These are phyloP conservation scores for Drosophila pandora DNA, from an alignment of 1,140 invertebrate genomes.

Conservation along the genomic window DNA sequence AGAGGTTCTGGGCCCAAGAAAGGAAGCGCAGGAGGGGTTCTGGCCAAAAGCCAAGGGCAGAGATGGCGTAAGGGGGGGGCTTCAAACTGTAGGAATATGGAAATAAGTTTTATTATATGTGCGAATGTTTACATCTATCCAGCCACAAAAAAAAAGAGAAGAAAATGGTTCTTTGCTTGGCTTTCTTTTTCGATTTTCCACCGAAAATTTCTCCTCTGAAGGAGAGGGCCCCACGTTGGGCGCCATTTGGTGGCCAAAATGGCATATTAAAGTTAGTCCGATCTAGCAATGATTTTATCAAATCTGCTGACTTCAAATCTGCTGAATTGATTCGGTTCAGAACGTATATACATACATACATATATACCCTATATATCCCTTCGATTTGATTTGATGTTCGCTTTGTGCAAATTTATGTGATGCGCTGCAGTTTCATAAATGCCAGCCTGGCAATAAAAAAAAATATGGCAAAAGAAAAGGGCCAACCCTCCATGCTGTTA, in stretches of 20 bases:
- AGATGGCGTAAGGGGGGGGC: neutral
- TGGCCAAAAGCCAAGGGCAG: conserved; percentile 19
- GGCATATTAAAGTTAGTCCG: conserved; percentile 67
- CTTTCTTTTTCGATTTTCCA: conserved; percentile 32
- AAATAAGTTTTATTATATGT: conserved; percentile 62
- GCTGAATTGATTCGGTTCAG: conserved; percentile 67
- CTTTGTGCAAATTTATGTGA: conserved; percentile 76
- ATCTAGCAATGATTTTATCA: conserved; percentile 68
- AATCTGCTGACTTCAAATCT: conserved; percentile 60
- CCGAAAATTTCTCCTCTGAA: neutral
- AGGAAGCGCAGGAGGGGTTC: conserved; percentile 2
- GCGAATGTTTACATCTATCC: conserved; percentile 44
- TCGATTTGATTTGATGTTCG: conserved; percentile 69
- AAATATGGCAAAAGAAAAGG: neutral
- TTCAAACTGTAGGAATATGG: conserved; percentile 56
- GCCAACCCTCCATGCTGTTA: neutral
- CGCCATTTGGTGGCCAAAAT: conserved; percentile 52
- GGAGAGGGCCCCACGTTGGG: neutral
- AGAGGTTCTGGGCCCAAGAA: conserved; percentile 28
- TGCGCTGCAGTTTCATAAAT: conserved; percentile 73
- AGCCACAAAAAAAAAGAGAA: neutral
- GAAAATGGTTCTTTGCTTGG: conserved; percentile 8
- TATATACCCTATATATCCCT: neutral
- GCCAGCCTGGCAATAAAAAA: conserved; percentile 42
- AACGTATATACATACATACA: neutral